Evolutionary conservation across 2,888 invertebrate genomes (phyloP).

Genomic region (Napeogenes inachia): DNA sequence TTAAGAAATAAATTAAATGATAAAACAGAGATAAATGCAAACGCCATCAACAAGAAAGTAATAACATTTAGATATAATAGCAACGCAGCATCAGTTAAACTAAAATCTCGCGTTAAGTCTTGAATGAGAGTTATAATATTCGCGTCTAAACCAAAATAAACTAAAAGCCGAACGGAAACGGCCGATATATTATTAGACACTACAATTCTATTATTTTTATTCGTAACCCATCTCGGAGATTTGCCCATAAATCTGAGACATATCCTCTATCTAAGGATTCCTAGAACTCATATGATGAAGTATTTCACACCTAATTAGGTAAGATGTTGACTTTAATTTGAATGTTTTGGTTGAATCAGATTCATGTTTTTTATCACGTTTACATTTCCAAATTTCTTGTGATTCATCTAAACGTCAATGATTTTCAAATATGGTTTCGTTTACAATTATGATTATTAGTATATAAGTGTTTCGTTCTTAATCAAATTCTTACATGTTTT

Average conservation of each 20-base stretch:
- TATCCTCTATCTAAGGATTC: constrained; percentile 54
- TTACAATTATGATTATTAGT: too few species aligned
- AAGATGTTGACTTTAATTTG: constrained; percentile 19
- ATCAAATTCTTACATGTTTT: too few species aligned
- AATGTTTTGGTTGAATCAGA: constrained; percentile 4
- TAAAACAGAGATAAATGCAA: neutral
- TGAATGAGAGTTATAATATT: constrained; percentile 73
- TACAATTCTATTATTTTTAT: constrained; percentile 78
- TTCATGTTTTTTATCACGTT: neutral
- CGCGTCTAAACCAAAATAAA: constrained; percentile 73
- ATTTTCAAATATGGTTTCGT: too few species aligned
- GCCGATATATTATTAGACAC: constrained; percentile 74
- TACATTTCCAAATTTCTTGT: constrained; percentile 10
- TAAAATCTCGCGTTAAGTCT: constrained; percentile 46
- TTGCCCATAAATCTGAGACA: constrained; percentile 66
- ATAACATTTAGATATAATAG: constrained; percentile 25
- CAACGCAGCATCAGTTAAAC: constrained; percentile 31
- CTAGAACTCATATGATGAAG: constrained; percentile 46
- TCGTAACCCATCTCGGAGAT: constrained; percentile 74
- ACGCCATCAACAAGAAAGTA: constrained; percentile 23
- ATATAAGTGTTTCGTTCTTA: too few species aligned
- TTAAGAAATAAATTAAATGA: constrained; percentile 9
- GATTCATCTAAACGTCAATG: constrained; percentile 6
- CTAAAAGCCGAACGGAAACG: constrained; percentile 73
- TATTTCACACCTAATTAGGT: constrained; percentile 60